Evolutionary conservation across 2,797 vertebrate species (phyloP), one percentile per base, ranked within the genome.

Genomic region (Schizopygopsis pylzovi): DNA sequence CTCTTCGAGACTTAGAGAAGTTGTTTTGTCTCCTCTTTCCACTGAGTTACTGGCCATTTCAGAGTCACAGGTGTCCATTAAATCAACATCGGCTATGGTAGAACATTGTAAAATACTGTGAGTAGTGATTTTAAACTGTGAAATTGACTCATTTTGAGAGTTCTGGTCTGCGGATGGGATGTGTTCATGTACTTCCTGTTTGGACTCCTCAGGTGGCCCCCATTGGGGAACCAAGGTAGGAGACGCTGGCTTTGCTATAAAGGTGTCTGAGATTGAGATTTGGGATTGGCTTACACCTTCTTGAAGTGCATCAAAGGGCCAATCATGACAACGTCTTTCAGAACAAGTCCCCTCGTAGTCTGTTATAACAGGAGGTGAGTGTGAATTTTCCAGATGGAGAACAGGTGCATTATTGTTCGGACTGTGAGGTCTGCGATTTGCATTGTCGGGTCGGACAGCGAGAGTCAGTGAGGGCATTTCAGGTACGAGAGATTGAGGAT

Each of bases 401-500:
- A 39, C 16, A 41, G 79, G 59, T 39, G 77, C 79, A 59, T 56
- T 61, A 82, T 11, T 78, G 78, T 61, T 80, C 12, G 43, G 89
- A 1, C 39, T 7, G 59, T 28, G 78, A 9, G 87, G 83, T 68
- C 89, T 88, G 33, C 83, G 83, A 72, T 85, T 71, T 4, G 81
- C 82, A 1, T 84, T 43, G 10, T 91, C 86, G 2, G 88, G 90
- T 3, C 93, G 92, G 4, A 94, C 89, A 5, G 95, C 95, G 0
- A 92, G 95, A 54, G 94, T 96, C 79, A 96, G 94, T 0, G 94
- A 95, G 83, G 96, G 96, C 95, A 96, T 96, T 93, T 96, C 96
- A 63, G 95, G 95, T 54, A 87, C 93, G 43, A 95, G 84, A 4
- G 94, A 93, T 52, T 94, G 85, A 86, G 90, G 90, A 86, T 91